phyloP scores from a whole-genome alignment of 2,113 vertebrate species.

The Campylomormyrus numenius region DNA sequence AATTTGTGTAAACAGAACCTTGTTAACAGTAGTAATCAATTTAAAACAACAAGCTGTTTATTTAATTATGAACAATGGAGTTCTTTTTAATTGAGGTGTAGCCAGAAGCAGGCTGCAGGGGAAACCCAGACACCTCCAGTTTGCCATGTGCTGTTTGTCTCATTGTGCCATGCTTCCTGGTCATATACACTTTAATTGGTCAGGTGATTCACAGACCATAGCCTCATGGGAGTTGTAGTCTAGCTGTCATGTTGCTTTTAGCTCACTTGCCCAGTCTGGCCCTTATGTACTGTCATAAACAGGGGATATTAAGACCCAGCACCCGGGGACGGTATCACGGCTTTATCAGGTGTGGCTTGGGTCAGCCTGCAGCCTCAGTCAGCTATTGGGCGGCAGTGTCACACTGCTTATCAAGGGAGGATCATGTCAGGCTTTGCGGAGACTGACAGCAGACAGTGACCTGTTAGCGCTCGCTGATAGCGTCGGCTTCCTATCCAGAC shows the following conservation, averaged over 20 bases:
- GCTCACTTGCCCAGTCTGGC: neutral
- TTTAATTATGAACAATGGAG: slow-evolving; percentile 6
- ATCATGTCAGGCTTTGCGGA: slow-evolving; percentile 46
- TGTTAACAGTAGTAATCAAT: slow-evolving; percentile 1
- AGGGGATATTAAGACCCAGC: neutral
- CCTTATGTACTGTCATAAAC: neutral
- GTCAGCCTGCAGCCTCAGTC: slow-evolving; percentile 40
- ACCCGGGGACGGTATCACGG: neutral
- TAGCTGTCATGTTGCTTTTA: slow-evolving; percentile 1
- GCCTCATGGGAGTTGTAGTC: neutral
- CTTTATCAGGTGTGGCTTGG: slow-evolving; percentile 58
- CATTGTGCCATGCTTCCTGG: neutral
- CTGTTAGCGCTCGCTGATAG: slow-evolving; percentile 54
- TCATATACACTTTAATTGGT: neutral
- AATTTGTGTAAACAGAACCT: neutral
- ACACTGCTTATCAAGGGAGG: slow-evolving; percentile 44
- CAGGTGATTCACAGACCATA: neutral
- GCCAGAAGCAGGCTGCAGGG: neutral
- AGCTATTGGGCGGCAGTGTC: slow-evolving; percentile 38
- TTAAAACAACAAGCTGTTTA: slow-evolving; percentile 11
- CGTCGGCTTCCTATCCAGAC: slow-evolving; percentile 28
- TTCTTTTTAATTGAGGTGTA: neutral
- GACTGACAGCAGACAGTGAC: slow-evolving; percentile 66
- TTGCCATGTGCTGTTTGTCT: neutral
- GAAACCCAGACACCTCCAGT: neutral